Evolutionary conservation across 1,140 invertebrate genomes (phyloP).

Genomic region (Drosophila baimaii): DNA sequence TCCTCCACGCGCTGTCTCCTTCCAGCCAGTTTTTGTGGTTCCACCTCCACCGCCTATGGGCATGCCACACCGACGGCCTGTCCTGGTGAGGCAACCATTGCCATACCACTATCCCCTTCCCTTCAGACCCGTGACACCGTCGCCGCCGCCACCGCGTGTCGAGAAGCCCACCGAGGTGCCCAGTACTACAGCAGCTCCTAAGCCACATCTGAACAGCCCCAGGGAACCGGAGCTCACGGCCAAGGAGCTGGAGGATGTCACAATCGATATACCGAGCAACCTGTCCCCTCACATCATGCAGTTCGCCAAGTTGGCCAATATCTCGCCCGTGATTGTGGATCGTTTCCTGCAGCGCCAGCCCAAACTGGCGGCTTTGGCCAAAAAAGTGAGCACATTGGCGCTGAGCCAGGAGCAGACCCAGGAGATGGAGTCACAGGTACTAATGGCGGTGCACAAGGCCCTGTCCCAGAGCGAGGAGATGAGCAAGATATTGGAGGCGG

Average conservation of each 20-base stretch:
- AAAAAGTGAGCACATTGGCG: slow-evolving; percentile 64
- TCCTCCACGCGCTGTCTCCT: not conserved
- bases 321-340: slow-evolving; percentile 61
- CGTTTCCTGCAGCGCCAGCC: slow-evolving; percentile 68
- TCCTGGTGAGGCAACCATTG: slow-evolving; percentile 62
- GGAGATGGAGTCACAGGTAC: slow-evolving; percentile 64
- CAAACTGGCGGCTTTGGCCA: slow-evolving; percentile 74
- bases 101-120: slow-evolving; percentile 78
- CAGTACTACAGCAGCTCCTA: slow-evolving; percentile 18
- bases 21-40: slow-evolving; percentile 46
- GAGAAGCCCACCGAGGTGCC: slow-evolving; percentile 2
- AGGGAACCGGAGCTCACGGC: slow-evolving; percentile 29
- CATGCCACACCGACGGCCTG: slow-evolving; percentile 23
- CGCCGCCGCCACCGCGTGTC: not conserved
- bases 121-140: slow-evolving; percentile 29
- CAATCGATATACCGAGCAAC: not conserved
- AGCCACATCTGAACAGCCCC: slow-evolving; percentile 58
- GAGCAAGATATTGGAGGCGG: slow-evolving; percentile 31
- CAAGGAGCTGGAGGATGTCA: slow-evolving; percentile 15
- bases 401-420: slow-evolving; percentile 58
- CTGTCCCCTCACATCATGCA: slow-evolving; percentile 66
- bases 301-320: slow-evolving; percentile 65
- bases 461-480: slow-evolving; percentile 68
- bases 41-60: slow-evolving; percentile 26
- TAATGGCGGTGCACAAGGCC: slow-evolving; percentile 65